Conservation (phyloP, 1,140 invertebrate species). For the Ostrea denselamellosa region DNA sequence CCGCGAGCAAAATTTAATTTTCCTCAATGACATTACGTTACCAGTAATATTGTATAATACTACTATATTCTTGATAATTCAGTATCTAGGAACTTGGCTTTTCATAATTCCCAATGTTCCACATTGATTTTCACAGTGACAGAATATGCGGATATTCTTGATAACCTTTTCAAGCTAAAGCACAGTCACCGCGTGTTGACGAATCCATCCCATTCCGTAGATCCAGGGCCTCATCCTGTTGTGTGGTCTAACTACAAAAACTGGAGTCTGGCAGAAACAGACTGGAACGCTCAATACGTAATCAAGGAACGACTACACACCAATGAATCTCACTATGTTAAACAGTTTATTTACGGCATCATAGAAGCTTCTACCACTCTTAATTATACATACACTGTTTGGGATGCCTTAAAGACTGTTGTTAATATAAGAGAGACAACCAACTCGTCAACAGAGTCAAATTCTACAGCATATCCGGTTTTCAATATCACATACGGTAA, state of each 20-base stretch:
- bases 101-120: neutral
- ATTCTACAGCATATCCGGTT: neutral
- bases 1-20: too few species aligned
- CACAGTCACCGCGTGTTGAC: neutral
- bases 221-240: neutral
- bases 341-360: neutral
- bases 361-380: neutral
- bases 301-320: neutral
- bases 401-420: neutral
- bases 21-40: too few species aligned
- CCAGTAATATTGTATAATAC: too few species aligned
- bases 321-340: neutral
- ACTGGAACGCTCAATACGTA: neutral
- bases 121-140: neutral
- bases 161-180: neutral
- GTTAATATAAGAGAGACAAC: neutral
- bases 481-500: too few species aligned
- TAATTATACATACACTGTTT: neutral
- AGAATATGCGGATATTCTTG: neutral
- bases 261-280: neutral
- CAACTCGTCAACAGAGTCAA: neutral
- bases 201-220: neutral
- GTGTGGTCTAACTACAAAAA: neutral
- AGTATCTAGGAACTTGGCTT: neutral
- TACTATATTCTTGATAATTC: too few species aligned